phyloP scores from a whole-genome alignment of 2,888 invertebrate genomes.

The Ommatoiulus sabulosus region DNA sequence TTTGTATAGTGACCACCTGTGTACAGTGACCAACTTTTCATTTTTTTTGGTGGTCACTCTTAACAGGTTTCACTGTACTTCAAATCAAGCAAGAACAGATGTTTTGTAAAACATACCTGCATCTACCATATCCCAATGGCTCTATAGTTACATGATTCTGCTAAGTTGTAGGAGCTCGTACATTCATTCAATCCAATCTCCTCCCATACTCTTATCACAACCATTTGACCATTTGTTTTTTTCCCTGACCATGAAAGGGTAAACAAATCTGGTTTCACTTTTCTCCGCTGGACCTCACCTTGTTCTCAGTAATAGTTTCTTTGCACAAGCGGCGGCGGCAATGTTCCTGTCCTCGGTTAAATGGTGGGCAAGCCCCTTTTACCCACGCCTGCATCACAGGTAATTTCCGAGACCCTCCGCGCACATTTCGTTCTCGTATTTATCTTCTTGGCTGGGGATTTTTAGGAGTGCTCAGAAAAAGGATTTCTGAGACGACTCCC shows the following conservation, averaged over 20 bases:
- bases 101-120: not conserved
- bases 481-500: slow-evolving; percentile 34
- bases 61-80: not conserved
- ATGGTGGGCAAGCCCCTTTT: not conserved
- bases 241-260: slow-evolving; percentile 13
- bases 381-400: slow-evolving; percentile 6
- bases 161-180: not conserved
- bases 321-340: slow-evolving; percentile 37
- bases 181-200: not conserved
- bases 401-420: not conserved
- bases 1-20: too few relatives aligned
- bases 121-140: not conserved
- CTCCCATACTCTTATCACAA: not conserved
- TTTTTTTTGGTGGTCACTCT: not conserved
- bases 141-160: not conserved
- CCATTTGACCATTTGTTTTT: not conserved
- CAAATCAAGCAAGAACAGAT: not conserved
- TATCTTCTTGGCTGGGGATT: slow-evolving; percentile 41
- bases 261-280: slow-evolving; percentile 28
- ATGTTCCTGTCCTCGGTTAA: slow-evolving; percentile 15
- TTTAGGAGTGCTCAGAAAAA: slow-evolving; percentile 26
- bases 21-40: too few relatives aligned
- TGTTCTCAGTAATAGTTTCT: slow-evolving; percentile 2
- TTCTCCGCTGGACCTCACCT: slow-evolving; percentile 12
- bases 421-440: slow-evolving; percentile 20